These are phyloP conservation scores for Tribolium madens DNA, from an alignment of 1,140 invertebrate genomes.

Conservation along the genomic window DNA sequence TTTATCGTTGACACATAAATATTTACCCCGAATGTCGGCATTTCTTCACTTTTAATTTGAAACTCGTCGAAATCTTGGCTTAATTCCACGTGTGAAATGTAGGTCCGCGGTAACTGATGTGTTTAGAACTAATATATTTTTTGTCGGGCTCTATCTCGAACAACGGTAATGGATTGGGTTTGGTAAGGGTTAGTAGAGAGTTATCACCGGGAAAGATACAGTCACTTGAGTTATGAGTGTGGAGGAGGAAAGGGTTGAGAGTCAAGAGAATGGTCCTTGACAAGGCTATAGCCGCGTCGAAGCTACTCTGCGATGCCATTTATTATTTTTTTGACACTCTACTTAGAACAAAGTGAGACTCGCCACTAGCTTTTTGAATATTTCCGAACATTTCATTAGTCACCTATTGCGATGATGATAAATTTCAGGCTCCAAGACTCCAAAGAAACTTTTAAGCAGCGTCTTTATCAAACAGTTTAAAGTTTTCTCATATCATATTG, in stretches of 20 bases:
- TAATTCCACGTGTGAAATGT: neutral
- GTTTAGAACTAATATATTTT: constrained; percentile 39
- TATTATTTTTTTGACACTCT: constrained; percentile 28
- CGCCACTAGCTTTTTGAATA: neutral
- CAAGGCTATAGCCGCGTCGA: constrained; percentile 32
- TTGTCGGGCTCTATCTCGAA: constrained; percentile 22
- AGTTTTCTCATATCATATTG: constrained; percentile 38
- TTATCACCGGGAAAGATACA: constrained; percentile 44
- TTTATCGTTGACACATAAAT: neutral
- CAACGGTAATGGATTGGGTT: constrained; percentile 34
- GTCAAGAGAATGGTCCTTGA: constrained; percentile 48
- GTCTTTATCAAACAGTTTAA: constrained; percentile 36
- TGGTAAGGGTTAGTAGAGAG: constrained; percentile 19
- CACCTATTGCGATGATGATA: constrained; percentile 35
- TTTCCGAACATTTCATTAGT: constrained; percentile 24
- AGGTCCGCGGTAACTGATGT: constrained; percentile 14
- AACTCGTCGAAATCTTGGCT: too few relatives aligned
- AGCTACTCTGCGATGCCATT: constrained; percentile 10
- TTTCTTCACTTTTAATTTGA: too few relatives aligned
- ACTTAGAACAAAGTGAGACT: constrained; percentile 22
- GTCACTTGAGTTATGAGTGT: constrained; percentile 47
- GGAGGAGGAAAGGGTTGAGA: constrained; percentile 50
- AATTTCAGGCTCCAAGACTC: constrained; percentile 5
- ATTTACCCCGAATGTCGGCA: neutral
- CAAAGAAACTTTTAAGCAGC: constrained; percentile 21